Percentiles rank a stretch among this genome's conserved stretches.
Conservation (phyloP, 2,888 invertebrate genomes). For the Drosophila hamatofila region DNA sequence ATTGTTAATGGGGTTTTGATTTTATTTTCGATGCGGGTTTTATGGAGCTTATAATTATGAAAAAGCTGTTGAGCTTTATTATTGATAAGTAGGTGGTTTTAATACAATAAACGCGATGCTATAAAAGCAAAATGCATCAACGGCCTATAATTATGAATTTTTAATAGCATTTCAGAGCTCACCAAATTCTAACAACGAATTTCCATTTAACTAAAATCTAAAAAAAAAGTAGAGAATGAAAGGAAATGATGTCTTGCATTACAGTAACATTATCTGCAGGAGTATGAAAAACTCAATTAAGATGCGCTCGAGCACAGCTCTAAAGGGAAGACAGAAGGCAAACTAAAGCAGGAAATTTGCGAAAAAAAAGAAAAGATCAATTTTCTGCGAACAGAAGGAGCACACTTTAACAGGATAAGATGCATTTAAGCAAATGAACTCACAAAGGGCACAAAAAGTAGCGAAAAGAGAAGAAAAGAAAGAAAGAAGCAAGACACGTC, state of each 20-base stretch:
- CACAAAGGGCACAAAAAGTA: conserved; percentile 51
- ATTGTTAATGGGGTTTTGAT: conserved; percentile 33
- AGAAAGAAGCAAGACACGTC: conserved; percentile 37
- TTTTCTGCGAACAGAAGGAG: conserved; percentile 62
- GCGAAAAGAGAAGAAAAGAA: conserved; percentile 16
- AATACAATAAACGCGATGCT: conserved; percentile 6
- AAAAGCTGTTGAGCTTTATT: conserved; percentile 22
- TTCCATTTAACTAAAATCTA: neutral
- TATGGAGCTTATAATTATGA: conserved; percentile 37
- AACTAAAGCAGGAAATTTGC: conserved; percentile 57
- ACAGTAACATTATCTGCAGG: conserved; percentile 33
- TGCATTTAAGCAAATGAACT: conserved; percentile 74
- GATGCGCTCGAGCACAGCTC: conserved; percentile 24
- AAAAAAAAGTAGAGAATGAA: conserved; percentile 9
- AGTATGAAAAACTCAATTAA: conserved; percentile 62
- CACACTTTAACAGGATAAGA: conserved; percentile 77
- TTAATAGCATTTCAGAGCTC: neutral
- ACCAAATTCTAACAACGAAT: neutral
- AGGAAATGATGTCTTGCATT: conserved; percentile 52
- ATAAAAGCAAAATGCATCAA: neutral
- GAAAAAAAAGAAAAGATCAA: conserved; percentile 64
- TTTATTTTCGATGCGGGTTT: conserved; percentile 26
- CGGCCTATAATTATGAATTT: conserved; percentile 4
- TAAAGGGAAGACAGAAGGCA: conserved; percentile 31
- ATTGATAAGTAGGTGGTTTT: conserved; percentile 25